Evolutionary conservation across 1,140 invertebrate species (phyloP), one percentile per base, ranked within the genome.

Genomic region (Ooceraea biroi): DNA sequence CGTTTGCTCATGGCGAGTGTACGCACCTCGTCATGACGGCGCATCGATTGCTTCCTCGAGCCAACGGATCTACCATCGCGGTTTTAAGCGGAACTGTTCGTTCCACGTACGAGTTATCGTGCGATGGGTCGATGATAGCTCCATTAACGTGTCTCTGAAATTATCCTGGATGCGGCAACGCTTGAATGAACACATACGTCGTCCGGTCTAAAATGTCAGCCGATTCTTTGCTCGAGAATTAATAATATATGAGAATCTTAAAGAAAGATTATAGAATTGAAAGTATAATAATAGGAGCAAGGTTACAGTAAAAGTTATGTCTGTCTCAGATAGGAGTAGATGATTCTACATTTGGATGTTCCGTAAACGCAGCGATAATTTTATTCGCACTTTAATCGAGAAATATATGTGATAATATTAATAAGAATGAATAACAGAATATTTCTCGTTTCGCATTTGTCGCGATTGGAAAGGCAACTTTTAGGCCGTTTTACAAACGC

Each of bases 11-110:
- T 41, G 58, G 52, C 58, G 44, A 60, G 72, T 66, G 52, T 73
- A 71, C 50, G 41, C n/a, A 88, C 89, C 91, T 92, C 91, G 91
- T 92, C 91, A 92, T 86, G 86, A 68, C 48, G 55, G 48, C 80
- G 72, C 91, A 92, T 92, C 91, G 86, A 92, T 92, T 91, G 87
- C 87, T 86, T 73, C 85, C 83, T 85, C 78, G 87, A 36, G 36
- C 84, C 91, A 89, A 91, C 90, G 90, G 91, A 91, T 92, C 89
- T 82, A 61, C 58, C 48, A 36, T 58, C 36, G 65, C 4, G 50
- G 25, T 80, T 80, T 80, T 71, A 80, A 55, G 50, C 41, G 50
- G 57, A 71, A 80, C 52, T 58, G 41, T 17, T 58, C 65, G 50
- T 19, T 69, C 36, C 17, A 41, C 19, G 22, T 57, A 78, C 63